These are phyloP conservation scores for Cheilosia urbana DNA, from an alignment of 2,888 invertebrate genomes.

Conservation along the genomic window DNA sequence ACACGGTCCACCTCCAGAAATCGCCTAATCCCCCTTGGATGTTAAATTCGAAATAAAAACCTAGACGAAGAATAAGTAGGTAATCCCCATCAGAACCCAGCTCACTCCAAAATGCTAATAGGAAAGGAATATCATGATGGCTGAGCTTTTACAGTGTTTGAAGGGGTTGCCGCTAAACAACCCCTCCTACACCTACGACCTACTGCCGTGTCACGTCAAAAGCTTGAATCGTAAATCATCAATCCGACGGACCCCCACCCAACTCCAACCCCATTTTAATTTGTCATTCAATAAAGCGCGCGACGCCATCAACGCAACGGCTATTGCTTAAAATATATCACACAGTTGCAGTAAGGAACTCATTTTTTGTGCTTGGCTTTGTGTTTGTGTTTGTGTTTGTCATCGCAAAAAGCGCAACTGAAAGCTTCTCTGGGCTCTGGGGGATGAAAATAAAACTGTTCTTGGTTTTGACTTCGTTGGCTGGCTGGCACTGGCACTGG, in stretches of 20 bases:
- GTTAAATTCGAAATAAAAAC: not conserved
- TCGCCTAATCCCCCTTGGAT: not conserved
- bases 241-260: not conserved
- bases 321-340: not conserved
- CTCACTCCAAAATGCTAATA: not conserved
- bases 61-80: not conserved
- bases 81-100: no score
- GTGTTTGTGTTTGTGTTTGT: no score
- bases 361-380: constrained; percentile 8
- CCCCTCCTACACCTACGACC: not conserved
- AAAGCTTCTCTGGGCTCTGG: constrained; percentile 20
- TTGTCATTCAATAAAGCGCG: constrained; percentile 5
- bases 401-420: constrained; percentile 12
- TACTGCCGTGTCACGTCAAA: not conserved
- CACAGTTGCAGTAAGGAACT: not conserved
- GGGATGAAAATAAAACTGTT: constrained; percentile 6
- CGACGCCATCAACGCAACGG: not conserved
- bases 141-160: constrained; percentile 4
- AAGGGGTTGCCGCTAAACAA: not conserved
- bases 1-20: not conserved
- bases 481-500: not conserved
- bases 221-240: constrained; percentile 3
- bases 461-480: not conserved
- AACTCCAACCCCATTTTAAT: constrained; percentile 1
- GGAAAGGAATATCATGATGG: not conserved